A percentile compares a stretch with the other conserved stretches of the same genome.
phyloP scores from a whole-genome alignment of 2,797 vertebrate species.

The Sorex maritimensis region DNA sequence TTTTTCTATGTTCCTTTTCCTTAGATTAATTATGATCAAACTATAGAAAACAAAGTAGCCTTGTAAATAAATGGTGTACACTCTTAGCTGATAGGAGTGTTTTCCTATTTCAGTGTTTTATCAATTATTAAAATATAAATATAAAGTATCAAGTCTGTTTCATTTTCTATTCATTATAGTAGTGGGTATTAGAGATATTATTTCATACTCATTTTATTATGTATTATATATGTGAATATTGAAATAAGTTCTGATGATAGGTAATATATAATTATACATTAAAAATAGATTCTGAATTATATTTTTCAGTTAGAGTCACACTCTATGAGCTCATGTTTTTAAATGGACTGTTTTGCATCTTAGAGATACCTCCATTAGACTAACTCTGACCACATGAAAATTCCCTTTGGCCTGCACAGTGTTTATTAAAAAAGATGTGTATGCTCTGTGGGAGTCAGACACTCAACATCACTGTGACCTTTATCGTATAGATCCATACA shows the following conservation, averaged over 20 bases:
- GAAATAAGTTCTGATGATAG: constrained; percentile 1
- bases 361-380: neutral
- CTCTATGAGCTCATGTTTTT: neutral
- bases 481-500: neutral
- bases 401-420: neutral
- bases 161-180: neutral
- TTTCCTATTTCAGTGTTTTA: constrained; percentile 16
- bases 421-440: neutral
- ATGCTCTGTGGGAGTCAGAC: neutral
- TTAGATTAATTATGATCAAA: constrained; percentile 47
- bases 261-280: neutral
- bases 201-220: neutral
- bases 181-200: neutral
- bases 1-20: neutral
- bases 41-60: neutral
- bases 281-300: constrained; percentile 6
- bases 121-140: constrained; percentile 22
- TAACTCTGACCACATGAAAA: neutral
- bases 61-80: neutral
- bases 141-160: neutral
- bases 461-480: neutral
- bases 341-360: neutral
- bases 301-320: neutral
- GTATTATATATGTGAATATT: neutral
- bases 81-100: neutral